Evolutionary conservation across 2,888 invertebrate species (phyloP), one percentile per base, ranked within the genome.

Genomic region (Chrysodeixis includens): DNA sequence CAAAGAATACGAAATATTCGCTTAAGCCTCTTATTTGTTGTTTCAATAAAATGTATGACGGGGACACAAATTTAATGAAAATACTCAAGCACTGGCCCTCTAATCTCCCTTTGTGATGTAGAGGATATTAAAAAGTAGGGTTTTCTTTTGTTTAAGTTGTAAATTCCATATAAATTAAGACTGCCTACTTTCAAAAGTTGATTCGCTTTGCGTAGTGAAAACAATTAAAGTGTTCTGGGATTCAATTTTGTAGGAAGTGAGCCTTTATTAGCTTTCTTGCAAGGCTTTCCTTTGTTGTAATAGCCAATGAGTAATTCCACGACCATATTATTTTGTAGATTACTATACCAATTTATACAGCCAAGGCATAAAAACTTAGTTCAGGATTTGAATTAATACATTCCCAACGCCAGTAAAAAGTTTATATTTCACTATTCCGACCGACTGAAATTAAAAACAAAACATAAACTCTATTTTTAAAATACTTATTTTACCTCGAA

Each of bases 11-110:
- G 76, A 85, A 84, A 85, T 81, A 82, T 81, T 79, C 78, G 56
- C 67, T 58, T 85, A 88, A 91, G 86, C 88, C 78, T 80, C 89
- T 90, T 90, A 89, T 88, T 90, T 89, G 87, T 87, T 88, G 82
- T 83, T 84, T 78, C 82, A 85, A 83, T 85, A 81, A 87, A 87
- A 88, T 83, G 82, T 86, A 88, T 86, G 88, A 83, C 75, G 72
- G 82, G 79, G 83, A 76, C 84, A 82, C 70, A 76, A 82, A 82
- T 84, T 85, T 86, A 86, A 87, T 85, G 85, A 87, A 87, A 82
- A 82, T 76, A 84, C 81, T 79, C 75, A 76, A 84, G 79, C 71
- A 76, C 69, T 69, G 56, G 62, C 59, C 61, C 69, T 72, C 74
- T 86, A 84, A 86, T 84, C 86, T 79, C 57, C 68, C 83, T 87